A percentile compares a stretch with the other conserved stretches of the same genome.
Evolutionary conservation across 2,113 vertebrate genomes (phyloP).

Genomic region (Bettongia penicillata): DNA sequence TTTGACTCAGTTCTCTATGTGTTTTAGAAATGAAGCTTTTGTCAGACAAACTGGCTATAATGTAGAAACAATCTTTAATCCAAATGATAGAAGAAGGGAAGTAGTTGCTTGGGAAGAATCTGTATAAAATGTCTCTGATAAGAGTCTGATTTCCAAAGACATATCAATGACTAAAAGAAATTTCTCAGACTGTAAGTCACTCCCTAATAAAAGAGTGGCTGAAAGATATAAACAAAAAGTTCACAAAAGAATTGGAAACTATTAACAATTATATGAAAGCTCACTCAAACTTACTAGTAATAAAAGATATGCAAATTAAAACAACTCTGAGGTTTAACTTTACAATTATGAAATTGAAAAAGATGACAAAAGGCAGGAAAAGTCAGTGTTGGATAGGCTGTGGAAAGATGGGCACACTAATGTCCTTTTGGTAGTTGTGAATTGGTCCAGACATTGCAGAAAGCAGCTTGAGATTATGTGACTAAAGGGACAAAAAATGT

Average conservation of each 20-base stretch:
- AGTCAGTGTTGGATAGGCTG: neutral
- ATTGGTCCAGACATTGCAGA: neutral
- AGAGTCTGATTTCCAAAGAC: neutral
- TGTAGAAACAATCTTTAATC: neutral
- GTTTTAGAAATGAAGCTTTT: too few relatives aligned
- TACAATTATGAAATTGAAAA: neutral
- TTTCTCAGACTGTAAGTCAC: neutral
- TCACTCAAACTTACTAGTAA: neutral
- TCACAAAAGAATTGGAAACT: neutral
- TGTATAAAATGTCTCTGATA: neutral
- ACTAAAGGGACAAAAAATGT: neutral
- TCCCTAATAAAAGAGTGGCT: neutral
- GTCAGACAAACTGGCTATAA: too few relatives aligned
- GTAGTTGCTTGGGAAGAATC: neutral
- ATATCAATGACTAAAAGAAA: neutral
- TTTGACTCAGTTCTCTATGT: too few relatives aligned
- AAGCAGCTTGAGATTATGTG: neutral
- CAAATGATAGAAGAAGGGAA: neutral
- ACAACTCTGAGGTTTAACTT: neutral
- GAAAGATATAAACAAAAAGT: too few relatives aligned
- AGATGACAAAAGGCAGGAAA: neutral
- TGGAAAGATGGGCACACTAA: neutral
- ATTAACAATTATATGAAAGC: neutral
- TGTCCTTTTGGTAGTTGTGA: neutral
- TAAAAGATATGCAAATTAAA: neutral